Evolutionary conservation across 2,113 vertebrate species (phyloP), one percentile per base, ranked within the genome.

Genomic region (Lanius collurio): DNA sequence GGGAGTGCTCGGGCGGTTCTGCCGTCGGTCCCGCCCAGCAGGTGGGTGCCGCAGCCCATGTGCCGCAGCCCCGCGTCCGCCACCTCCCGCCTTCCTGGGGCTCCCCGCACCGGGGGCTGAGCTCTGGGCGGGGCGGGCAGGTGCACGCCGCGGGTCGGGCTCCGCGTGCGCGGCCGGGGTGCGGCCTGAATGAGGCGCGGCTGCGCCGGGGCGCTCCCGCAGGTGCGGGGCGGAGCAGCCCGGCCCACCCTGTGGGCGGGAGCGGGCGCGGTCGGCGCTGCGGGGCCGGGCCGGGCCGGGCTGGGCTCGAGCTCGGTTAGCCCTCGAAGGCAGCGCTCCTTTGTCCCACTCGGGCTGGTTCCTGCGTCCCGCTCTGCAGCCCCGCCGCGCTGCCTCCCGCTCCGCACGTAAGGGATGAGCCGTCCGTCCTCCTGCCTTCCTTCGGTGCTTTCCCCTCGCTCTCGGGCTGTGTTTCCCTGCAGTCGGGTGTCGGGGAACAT

Each of bases 361-460:
- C 13, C 35, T 18, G 50, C 11, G 69, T 46, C 39, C 24, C 33
- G 33, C 53, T 46, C 77, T 0, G 60, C 68, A 33, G 33, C 67
- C 75, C 17, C 49, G 46, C 42, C 30, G 19, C 21, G 65, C 55
- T 75, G 49, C 46, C 80, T 9, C 82, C 78, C 19, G 63, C 69
- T 83, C 92, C 47, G 46, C 89, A 92, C 78, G 95, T 94, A 97
- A 97, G 96, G 30, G 73, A 23, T 46, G 11, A 55, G 55, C 62
- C 20, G 4, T 20, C 52, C 35, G 31, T 21, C 13, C 53, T 59
- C n/a, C 21, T 15, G 30, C 50, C 41, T 27, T 26, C 55, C 41
- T 24, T 15, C 53, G 24, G 39, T 17, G 47, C 79, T 60, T n/a
- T 35, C 30, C n/a, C 26, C 39, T 67, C 27, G 56, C 49, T 14